Percentiles rank a stretch among this genome's conserved stretches.
phyloP scores from a whole-genome alignment of 2,797 vertebrate species.

The Acanthis flammea region DNA sequence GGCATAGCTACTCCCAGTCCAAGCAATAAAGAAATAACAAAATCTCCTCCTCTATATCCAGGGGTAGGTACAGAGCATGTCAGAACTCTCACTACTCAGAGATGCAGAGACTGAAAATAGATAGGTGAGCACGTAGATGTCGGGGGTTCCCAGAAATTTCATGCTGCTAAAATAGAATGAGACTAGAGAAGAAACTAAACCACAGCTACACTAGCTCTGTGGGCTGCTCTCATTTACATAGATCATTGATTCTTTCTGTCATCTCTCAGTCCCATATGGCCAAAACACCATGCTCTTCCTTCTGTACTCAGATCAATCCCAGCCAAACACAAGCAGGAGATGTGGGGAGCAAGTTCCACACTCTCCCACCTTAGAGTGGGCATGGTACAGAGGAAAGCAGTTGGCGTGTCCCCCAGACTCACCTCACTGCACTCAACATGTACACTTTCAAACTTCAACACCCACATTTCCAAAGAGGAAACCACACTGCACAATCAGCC shows the following conservation, averaged over 20 bases:
- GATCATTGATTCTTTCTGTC: background rate
- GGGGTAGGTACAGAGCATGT: background rate
- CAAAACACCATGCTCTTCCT: background rate
- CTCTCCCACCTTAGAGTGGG: background rate
- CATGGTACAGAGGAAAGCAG: background rate
- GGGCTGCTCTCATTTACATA: background rate
- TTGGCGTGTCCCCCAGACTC: background rate
- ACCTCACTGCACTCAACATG: background rate
- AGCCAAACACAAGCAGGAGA: background rate
- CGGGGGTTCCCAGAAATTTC: background rate
- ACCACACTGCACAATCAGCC: background rate
- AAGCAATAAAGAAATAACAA: background rate
- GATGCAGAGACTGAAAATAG: background rate
- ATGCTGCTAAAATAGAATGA: background rate
- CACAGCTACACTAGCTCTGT: background rate
- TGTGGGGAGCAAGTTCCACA: background rate
- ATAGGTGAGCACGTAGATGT: fast-evolving
- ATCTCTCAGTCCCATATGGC: background rate
- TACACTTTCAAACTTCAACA: background rate
- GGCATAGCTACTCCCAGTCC: background rate
- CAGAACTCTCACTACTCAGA: background rate
- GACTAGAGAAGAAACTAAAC: background rate
- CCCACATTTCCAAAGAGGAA: background rate
- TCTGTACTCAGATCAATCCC: background rate
- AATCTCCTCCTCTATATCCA: background rate